phyloP scores from a whole-genome alignment of 2,113 vertebrate genomes.

The Grammomys dolichurus region DNA sequence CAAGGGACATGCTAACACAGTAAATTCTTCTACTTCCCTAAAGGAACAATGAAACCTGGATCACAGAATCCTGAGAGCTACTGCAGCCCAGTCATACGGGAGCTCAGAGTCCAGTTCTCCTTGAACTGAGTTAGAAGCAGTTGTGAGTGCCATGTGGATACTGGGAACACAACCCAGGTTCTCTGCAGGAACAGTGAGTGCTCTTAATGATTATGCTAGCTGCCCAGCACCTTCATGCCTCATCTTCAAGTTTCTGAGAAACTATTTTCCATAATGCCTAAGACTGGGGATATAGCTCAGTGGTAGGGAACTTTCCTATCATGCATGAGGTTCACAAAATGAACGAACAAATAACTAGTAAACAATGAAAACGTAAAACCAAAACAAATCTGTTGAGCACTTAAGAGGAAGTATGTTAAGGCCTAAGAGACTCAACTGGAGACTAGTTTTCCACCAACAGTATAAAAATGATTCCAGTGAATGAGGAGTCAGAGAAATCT shows the following conservation, averaged over 20 bases:
- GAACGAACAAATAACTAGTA: not conserved
- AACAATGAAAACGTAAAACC: not conserved
- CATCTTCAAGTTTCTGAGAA: not conserved
- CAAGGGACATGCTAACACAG: not conserved
- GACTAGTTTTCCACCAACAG: not conserved
- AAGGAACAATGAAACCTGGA: not conserved
- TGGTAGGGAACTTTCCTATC: not conserved
- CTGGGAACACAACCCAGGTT: not conserved
- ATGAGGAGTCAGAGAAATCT: not conserved
- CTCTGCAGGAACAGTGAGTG: not conserved
- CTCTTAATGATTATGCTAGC: not conserved
- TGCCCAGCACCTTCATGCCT: not conserved
- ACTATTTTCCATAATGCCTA: not conserved
- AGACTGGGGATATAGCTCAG: not conserved
- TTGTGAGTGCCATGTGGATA: not conserved
- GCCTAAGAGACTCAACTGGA: not conserved
- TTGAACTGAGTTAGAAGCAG: not conserved
- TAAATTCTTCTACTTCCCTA: constrained; percentile 5
- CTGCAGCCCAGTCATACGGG: not conserved
- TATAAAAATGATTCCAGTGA: not conserved
- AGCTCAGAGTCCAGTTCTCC: not conserved
- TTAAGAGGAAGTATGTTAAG: not conserved
- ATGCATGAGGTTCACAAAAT: not conserved
- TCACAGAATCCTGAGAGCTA: not conserved
- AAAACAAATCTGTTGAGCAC: not conserved